phyloP scores from a whole-genome alignment of 30 jellyfish, hydroid and myxozoan species.

The Aurelia sp. region DNA sequence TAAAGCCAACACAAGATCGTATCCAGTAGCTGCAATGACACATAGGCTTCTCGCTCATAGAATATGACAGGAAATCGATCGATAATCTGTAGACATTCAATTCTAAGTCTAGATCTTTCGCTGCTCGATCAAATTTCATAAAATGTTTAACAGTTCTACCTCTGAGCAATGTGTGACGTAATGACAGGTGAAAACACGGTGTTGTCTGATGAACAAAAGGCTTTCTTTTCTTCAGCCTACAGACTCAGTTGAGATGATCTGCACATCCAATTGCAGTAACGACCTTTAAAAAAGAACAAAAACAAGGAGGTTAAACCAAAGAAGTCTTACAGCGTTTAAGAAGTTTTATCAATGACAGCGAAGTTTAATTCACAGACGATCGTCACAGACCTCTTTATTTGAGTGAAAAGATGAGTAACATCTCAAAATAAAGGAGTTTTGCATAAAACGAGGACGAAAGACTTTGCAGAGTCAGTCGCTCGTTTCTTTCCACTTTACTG shows the following conservation, averaged over 20 bases:
- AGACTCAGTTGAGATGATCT: conserved; percentile 23
- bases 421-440: not conserved
- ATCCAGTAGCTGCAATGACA: too few species aligned
- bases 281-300: conserved; percentile 13
- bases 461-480: too few species aligned
- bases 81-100: not conserved
- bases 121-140: not conserved
- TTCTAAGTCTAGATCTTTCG: not conserved
- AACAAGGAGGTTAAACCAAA: conserved; percentile 6
- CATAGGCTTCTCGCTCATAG: too few species aligned
- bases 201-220: not conserved
- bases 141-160: conserved; percentile 7
- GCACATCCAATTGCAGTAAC: conserved; percentile 14
- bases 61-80: too few species aligned
- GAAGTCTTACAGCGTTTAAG: not conserved
- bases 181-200: conserved; percentile 45
- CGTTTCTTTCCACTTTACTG: too few species aligned
- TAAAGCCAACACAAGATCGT: not conserved
- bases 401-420: not conserved
- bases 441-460: not conserved
- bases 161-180: not conserved
- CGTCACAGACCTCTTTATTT: not conserved
- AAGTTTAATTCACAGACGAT: conserved; percentile 6
- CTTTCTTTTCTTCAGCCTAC: not conserved
- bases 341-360: not conserved